A percentile compares a stretch with the other conserved stretches of the same genome.
phyloP scores from a whole-genome alignment of 2,888 invertebrate genomes.

The Drosophila tanythrix region DNA sequence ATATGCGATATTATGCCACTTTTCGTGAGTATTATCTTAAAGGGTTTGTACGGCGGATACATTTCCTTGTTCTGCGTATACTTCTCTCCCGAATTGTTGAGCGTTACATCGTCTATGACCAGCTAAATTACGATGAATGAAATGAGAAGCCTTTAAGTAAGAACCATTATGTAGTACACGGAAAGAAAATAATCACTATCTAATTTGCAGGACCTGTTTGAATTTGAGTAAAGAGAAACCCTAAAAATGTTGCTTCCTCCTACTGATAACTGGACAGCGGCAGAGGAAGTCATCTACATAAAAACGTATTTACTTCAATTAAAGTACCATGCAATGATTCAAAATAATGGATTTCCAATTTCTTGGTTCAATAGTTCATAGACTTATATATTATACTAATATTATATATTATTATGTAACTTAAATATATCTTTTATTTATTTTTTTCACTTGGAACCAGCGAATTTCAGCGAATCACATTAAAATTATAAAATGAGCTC shows the following conservation, averaged over 20 bases:
- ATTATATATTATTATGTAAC: neutral
- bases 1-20: slow-evolving; percentile 83
- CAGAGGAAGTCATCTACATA: neutral
- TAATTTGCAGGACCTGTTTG: neutral
- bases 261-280: neutral
- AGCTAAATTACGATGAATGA: slow-evolving; percentile 67
- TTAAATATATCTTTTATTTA: neutral
- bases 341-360: neutral
- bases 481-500: neutral
- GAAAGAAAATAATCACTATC: neutral
- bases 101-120: slow-evolving; percentile 84
- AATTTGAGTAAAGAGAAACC: neutral
- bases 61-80: slow-evolving; percentile 85
- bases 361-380: neutral
- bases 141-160: neutral
- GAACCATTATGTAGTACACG: neutral
- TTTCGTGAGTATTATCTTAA: slow-evolving; percentile 82
- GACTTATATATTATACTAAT: neutral
- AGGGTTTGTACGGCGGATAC: slow-evolving; percentile 85
- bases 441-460: neutral
- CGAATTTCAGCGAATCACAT: neutral
- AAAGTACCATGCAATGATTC: neutral
- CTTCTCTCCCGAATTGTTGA: slow-evolving; percentile 84
- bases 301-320: neutral
- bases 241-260: neutral